Percentiles rank a stretch among this genome's conserved stretches.
Conservation (phyloP, 1,140 invertebrate genomes). For the Drosophila pandora region DNA sequence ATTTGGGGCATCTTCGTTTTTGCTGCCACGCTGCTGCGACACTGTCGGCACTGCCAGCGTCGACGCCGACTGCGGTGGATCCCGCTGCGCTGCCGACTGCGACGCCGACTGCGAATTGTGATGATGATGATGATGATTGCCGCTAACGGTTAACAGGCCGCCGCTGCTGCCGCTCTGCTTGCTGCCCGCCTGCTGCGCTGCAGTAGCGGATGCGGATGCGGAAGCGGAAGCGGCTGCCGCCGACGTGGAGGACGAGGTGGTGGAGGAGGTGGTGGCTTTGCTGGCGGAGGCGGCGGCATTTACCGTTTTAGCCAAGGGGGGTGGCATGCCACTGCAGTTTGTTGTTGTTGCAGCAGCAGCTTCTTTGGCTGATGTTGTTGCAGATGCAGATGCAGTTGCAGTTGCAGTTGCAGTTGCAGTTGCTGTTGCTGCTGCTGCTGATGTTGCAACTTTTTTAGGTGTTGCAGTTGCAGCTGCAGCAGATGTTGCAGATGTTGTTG, state of each 20-base stretch:
- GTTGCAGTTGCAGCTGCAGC: conserved; percentile 5
- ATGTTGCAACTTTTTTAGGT: background rate
- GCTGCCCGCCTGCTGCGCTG: conserved; percentile 24
- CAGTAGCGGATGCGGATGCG: background rate
- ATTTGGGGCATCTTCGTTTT: conserved; percentile 83
- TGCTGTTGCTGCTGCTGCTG: background rate
- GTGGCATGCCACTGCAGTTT: background rate
- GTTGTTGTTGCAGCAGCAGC: background rate
- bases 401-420: background rate
- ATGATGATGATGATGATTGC: conserved; percentile 73
- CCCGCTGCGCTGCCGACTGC: conserved; percentile 24
- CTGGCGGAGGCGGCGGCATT: conserved; percentile 2
- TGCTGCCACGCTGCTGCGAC: conserved; percentile 59
- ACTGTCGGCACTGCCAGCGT: conserved; percentile 30
- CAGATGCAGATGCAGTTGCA: background rate
- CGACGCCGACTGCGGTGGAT: conserved; percentile 28
- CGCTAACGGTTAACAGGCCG: conserved; percentile 58
- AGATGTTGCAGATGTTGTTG: conserved; percentile 8
- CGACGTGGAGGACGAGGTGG: background rate
- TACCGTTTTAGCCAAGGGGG: conserved; percentile 14
- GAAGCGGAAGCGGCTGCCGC: background rate
- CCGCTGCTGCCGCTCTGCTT: conserved; percentile 32
- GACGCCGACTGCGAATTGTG: conserved; percentile 44
- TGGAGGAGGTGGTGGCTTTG: background rate
- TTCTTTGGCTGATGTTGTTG: background rate